Percentiles rank a stretch among this genome's conserved stretches.
Conservation (phyloP, 2,888 invertebrate genomes). For the Diadegma fenestrale region DNA sequence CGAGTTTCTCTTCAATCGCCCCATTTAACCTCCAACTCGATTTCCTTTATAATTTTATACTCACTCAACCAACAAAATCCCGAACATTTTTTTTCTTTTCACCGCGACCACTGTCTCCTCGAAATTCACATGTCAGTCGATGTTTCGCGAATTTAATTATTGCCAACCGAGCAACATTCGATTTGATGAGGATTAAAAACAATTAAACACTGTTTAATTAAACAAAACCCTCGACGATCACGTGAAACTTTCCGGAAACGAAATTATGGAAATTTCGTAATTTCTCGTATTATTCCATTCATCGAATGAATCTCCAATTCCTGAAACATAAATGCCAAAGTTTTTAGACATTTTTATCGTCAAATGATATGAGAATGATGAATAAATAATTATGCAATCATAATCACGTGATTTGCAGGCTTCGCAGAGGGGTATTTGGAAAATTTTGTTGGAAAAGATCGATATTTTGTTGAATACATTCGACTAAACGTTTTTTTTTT, state of each 20-base stretch:
- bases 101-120: slow-evolving; percentile 5
- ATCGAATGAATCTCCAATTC: neutral
- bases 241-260: neutral
- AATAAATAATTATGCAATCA: neutral
- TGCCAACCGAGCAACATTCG: neutral
- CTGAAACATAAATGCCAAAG: neutral
- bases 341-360: neutral
- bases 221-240: neutral
- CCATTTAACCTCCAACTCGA: slow-evolving; percentile 28
- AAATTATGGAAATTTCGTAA: neutral
- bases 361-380: neutral
- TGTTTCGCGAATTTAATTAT: neutral
- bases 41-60: neutral
- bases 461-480: no score
- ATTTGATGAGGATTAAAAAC: neutral
- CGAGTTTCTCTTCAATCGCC: slow-evolving; percentile 38
- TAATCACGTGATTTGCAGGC: neutral
- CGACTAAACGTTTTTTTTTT: no score
- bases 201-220: neutral
- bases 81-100: slow-evolving; percentile 19
- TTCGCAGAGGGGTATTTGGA: no score
- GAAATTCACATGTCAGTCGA: slow-evolving; percentile 13
- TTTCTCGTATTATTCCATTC: neutral
- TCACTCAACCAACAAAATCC: slow-evolving; percentile 25
- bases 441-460: no score